phyloP scores from a whole-genome alignment of 2,797 vertebrate species.

The Decapterus maruadsi region DNA sequence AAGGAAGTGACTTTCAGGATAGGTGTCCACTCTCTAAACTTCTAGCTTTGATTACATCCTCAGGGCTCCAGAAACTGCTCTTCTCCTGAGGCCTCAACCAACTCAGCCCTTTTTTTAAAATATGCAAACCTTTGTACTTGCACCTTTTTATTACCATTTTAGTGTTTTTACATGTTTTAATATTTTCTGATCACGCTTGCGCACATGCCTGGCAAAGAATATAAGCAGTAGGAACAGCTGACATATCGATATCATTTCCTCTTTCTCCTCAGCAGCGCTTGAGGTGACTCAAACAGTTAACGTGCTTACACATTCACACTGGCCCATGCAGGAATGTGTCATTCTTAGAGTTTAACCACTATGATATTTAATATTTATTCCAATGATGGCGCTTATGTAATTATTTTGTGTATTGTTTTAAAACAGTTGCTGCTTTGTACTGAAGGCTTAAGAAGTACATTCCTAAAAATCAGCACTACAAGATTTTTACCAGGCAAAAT shows the following conservation, averaged over 20 bases:
- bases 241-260: conserved; percentile 31
- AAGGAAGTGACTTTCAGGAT: conserved; percentile 41
- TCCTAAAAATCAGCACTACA: conserved; percentile 57
- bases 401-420: conserved; percentile 60
- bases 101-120: conserved; percentile 72
- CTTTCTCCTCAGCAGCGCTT: conserved; percentile 36
- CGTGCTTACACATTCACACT: conserved; percentile 7
- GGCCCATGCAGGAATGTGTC: conserved; percentile 55
- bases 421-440: conserved; percentile 70
- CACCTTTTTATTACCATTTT: conserved; percentile 80
- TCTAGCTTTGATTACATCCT: conserved; percentile 70
- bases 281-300: conserved; percentile 23
- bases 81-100: conserved; percentile 72
- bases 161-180: conserved; percentile 74
- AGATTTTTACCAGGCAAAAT: conserved; percentile 55
- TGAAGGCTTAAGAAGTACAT: conserved; percentile 54
- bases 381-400: conserved; percentile 76
- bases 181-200: conserved; percentile 62
- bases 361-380: conserved; percentile 84
- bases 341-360: conserved; percentile 68
- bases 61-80: conserved; percentile 66
- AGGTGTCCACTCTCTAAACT: conserved; percentile 42
- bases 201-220: conserved; percentile 34
- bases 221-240: conserved; percentile 15
- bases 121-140: conserved; percentile 84